Conservation (phyloP, 2,113 vertebrate genomes). For the Lophura nycthemera region DNA sequence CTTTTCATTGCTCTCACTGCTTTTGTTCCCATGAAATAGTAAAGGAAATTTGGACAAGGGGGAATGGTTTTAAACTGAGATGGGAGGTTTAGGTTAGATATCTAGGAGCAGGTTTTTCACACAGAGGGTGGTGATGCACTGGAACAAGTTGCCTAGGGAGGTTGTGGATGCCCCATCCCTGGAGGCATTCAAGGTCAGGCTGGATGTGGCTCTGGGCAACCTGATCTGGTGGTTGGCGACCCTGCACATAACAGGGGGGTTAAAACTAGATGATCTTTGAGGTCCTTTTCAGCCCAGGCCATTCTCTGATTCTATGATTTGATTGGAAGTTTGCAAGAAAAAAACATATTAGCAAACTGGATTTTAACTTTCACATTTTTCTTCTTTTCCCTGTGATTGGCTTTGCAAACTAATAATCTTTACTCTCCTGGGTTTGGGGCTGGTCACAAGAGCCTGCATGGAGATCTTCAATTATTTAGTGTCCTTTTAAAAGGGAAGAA, state of each 20-base stretch:
- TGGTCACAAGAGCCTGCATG: background rate
- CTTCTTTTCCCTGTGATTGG: background rate
- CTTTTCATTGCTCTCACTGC: background rate
- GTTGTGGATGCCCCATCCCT: too few relatives aligned
- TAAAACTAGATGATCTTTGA: too few relatives aligned
- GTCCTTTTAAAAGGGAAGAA: slow-evolving; percentile 42
- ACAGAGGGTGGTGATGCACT: too few relatives aligned
- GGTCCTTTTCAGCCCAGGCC: too few relatives aligned
- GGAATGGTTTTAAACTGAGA: too few relatives aligned
- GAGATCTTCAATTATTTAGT: slow-evolving; percentile 56
- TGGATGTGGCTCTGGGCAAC: too few relatives aligned
- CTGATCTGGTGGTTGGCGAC: too few relatives aligned
- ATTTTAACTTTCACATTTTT: background rate
- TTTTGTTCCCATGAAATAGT: background rate
- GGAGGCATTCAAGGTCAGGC: too few relatives aligned
- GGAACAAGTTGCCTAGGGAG: too few relatives aligned
- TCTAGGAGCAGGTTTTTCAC: too few relatives aligned
- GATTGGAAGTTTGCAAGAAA: background rate
- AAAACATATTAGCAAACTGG: background rate
- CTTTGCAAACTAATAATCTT: slow-evolving; percentile 38
- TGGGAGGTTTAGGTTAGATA: too few relatives aligned
- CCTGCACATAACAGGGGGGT: too few relatives aligned
- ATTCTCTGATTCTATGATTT: background rate
- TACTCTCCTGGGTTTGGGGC: slow-evolving; percentile 21
- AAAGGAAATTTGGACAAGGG: background rate